These are phyloP conservation scores for Tenebrio molitor DNA, from an alignment of 1,140 invertebrate genomes.

Conservation along the genomic window DNA sequence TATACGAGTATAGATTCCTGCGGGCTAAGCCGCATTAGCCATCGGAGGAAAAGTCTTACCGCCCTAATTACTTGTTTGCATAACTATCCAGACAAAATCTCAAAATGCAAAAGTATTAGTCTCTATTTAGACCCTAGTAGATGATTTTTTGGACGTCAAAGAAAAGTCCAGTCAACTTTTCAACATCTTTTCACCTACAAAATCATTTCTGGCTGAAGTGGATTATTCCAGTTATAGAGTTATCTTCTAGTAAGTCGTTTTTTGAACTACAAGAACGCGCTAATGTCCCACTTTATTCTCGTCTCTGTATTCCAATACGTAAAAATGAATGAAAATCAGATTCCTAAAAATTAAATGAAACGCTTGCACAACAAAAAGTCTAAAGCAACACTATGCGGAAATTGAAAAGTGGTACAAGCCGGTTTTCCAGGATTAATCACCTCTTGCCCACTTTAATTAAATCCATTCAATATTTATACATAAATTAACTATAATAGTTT, in stretches of 20 bases:
- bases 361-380: no score
- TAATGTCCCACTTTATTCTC: not conserved
- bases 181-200: constrained; percentile 9
- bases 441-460: constrained; percentile 23
- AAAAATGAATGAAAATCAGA: not conserved
- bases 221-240: constrained; percentile 31
- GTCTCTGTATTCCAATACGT: not conserved
- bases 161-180: not conserved
- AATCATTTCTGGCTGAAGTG: constrained; percentile 3
- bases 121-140: not conserved
- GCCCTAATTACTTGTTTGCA: constrained; percentile 31
- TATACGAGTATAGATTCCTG: constrained; percentile 32
- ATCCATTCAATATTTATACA: constrained; percentile 31
- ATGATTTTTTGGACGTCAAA: constrained; percentile 8
- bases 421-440: constrained; percentile 22
- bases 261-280: not conserved
- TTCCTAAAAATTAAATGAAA: not conserved
- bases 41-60: not conserved
- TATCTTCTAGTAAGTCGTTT: constrained; percentile 10
- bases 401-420: constrained; percentile 9
- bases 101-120: constrained; percentile 1
- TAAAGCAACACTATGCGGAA: not conserved
- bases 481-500: constrained; percentile 35
- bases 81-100: constrained; percentile 24
- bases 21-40: not conserved